These are phyloP conservation scores for Tipula confusa DNA, from an alignment of 2,888 invertebrate species.

Conservation along the genomic window DNA sequence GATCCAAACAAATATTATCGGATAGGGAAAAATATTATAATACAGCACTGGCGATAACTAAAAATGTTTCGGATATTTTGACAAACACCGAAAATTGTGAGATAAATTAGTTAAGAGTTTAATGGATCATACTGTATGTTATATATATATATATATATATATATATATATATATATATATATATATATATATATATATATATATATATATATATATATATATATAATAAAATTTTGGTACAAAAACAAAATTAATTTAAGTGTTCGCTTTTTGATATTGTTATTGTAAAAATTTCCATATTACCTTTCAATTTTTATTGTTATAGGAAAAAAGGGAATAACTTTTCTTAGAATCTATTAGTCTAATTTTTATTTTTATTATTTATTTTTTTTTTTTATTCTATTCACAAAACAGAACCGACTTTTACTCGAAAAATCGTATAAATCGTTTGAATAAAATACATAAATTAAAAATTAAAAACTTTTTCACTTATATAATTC, in stretches of 20 bases:
- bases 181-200: too few relatives aligned
- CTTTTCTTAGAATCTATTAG: not conserved
- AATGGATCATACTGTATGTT: too few relatives aligned
- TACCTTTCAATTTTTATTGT: constrained; percentile 3
- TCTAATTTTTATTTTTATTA: not conserved
- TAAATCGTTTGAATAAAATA: not conserved
- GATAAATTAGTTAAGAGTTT: too few relatives aligned
- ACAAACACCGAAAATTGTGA: too few relatives aligned
- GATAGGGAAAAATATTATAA: too few relatives aligned
- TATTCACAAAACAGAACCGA: not conserved
- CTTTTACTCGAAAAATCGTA: not conserved
- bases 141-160: too few relatives aligned
- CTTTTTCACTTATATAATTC: not conserved
- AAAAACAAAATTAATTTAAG: not conserved
- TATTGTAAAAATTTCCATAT: constrained; percentile 13
- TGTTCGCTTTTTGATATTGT: not conserved
- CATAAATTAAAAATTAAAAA: not conserved
- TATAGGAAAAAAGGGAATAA: not conserved
- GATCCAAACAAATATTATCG: too few relatives aligned
- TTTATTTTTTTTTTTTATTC: too few relatives aligned
- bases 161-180: too few relatives aligned
- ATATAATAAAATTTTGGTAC: not conserved
- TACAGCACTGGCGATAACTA: too few relatives aligned
- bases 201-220: too few relatives aligned
- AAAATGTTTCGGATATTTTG: too few relatives aligned